A percentile compares a stretch with the other conserved stretches of the same genome.
Evolutionary conservation across 2,113 vertebrate genomes (phyloP).

Genomic region (Perognathus longimembris): DNA sequence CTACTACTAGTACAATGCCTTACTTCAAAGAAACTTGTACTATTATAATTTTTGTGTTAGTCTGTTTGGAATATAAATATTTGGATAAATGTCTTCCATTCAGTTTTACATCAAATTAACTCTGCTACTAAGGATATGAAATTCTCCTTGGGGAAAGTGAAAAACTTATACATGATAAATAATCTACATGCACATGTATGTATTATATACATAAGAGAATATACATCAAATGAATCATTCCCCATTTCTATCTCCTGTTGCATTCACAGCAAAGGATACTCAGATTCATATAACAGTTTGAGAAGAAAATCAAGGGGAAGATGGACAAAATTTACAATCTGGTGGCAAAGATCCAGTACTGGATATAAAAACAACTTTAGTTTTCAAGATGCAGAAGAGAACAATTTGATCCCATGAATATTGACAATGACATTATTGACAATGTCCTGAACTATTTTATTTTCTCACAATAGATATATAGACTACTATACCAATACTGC

Average conservation of each 20-base stretch:
- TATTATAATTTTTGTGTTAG: slow-evolving; percentile 10
- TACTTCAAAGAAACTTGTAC: background rate
- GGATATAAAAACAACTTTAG: background rate
- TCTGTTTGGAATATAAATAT: background rate
- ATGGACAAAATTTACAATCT: background rate
- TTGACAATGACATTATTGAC: background rate
- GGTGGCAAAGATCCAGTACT: background rate
- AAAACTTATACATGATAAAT: background rate
- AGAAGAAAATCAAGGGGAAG: background rate
- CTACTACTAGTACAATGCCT: background rate
- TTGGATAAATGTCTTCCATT: background rate
- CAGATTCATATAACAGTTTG: background rate
- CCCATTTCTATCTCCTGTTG: background rate
- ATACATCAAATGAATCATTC: background rate
- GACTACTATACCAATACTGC: background rate
- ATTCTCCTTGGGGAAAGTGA: background rate
- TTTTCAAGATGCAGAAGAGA: background rate
- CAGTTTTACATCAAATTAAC: slow-evolving; percentile 24
- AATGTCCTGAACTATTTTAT: background rate
- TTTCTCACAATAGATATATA: background rate
- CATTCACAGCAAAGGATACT: background rate
- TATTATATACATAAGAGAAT: background rate
- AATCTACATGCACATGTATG: background rate
- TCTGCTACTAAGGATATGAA: background rate
- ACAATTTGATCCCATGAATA: background rate